These are phyloP conservation scores for Clarias platycephalus DNA, from an alignment of 2,797 vertebrate genomes.

Conservation along the genomic window DNA sequence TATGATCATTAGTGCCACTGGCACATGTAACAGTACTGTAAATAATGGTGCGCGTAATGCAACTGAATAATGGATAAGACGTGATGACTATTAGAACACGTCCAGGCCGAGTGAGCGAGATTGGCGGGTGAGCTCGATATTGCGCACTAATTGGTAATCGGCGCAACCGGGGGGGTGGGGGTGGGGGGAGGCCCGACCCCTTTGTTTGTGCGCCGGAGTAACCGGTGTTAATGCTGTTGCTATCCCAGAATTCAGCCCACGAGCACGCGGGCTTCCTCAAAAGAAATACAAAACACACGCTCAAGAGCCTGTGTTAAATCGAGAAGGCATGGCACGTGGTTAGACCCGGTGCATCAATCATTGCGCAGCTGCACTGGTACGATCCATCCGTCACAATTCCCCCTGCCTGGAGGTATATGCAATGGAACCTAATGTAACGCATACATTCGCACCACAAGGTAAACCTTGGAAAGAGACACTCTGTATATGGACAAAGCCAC, in stretches of 20 bases:
- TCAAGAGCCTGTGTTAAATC: conserved; percentile 43
- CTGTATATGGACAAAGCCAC: conserved; percentile 2
- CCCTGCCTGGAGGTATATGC: conserved; percentile 33
- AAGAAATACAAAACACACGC: conserved; percentile 17
- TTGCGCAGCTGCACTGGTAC: conserved; percentile 59
- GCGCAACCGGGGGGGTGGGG: background rate
- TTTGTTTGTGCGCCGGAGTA: conserved; percentile 25
- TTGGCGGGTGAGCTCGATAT: conserved; percentile 33
- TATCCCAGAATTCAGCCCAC: conserved; percentile 26
- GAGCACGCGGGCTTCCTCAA: conserved; percentile 14
- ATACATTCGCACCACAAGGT: background rate
- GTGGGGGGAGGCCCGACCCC: conserved; percentile 4
- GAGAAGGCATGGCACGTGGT: conserved; percentile 43
- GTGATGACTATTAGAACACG: conserved; percentile 16
- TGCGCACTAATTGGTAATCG: conserved; percentile 35
- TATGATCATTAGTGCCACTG: background rate
- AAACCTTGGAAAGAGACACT: conserved; percentile 14
- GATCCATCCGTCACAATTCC: conserved; percentile 53
- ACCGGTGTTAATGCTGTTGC: conserved; percentile 54
- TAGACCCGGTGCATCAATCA: conserved; percentile 57
- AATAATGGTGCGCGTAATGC: conserved; percentile 13
- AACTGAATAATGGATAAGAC: conserved; percentile 33
- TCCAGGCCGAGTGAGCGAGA: conserved; percentile 27
- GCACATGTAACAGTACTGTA: conserved; percentile 23
- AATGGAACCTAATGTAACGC: conserved; percentile 1